Conservation (phyloP, 2,113 vertebrate species). For the Anolis carolinensis region DNA sequence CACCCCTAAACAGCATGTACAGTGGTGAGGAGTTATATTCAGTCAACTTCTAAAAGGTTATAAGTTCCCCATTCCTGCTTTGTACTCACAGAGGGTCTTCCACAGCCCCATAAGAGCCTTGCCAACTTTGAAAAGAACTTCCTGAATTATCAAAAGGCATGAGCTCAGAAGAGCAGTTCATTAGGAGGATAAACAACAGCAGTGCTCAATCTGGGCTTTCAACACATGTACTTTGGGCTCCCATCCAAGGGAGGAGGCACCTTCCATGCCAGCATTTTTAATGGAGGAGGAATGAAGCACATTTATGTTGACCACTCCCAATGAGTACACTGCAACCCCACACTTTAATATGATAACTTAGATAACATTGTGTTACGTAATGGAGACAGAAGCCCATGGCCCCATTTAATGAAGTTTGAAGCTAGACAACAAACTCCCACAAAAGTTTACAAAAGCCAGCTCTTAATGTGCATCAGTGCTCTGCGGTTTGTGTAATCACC, state of each 20-base stretch:
- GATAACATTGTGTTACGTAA: slow-evolving; percentile 35
- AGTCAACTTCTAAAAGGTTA: too few species aligned
- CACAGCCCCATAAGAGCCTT: background rate
- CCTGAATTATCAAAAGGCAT: slow-evolving; percentile 40
- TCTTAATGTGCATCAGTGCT: too few species aligned
- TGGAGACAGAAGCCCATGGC: slow-evolving; percentile 27
- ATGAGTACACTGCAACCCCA: background rate
- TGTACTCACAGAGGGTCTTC: background rate
- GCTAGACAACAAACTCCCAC: too few species aligned
- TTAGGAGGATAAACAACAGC: slow-evolving; percentile 19
- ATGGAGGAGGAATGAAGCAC: slow-evolving; percentile 32
- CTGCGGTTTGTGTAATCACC: too few species aligned
- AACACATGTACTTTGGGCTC: background rate
- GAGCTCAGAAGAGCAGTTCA: background rate
- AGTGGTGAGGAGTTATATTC: too few species aligned
- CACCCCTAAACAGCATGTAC: too few species aligned
- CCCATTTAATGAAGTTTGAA: too few species aligned
- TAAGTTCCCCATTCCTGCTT: too few species aligned
- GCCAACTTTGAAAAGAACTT: slow-evolving; percentile 30
- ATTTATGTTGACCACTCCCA: slow-evolving; percentile 49
- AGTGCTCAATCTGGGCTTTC: slow-evolving; percentile 18
- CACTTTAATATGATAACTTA: slow-evolving; percentile 35
- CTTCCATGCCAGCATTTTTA: slow-evolving; percentile 2
- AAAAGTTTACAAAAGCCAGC: too few species aligned
- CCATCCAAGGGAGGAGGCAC: slow-evolving; percentile 57